A percentile compares a stretch with the other conserved stretches of the same genome.
phyloP scores from a whole-genome alignment of 2,888 invertebrate genomes.

The Leptopilina drosophilae region DNA sequence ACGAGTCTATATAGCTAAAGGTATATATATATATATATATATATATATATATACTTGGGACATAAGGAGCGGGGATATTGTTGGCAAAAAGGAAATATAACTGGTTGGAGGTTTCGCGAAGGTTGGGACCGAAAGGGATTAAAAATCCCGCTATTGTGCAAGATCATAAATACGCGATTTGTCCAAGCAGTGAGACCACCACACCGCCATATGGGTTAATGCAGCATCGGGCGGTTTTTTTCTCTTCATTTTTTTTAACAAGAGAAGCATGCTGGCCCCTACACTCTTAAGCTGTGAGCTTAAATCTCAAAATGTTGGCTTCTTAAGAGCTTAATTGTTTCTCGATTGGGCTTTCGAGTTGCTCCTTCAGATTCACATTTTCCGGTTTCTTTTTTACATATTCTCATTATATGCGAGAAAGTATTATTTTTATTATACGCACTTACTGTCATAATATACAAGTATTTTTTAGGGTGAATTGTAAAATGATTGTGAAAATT shows the following conservation, averaged over 20 bases:
- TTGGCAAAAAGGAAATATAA: conserved; percentile 64
- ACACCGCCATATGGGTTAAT: conserved; percentile 62
- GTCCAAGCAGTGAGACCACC: conserved; percentile 68
- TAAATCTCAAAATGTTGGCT: conserved; percentile 62
- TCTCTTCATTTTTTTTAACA: too few relatives aligned
- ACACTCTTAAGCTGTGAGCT: conserved; percentile 60
- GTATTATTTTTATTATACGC: conserved; percentile 39
- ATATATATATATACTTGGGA: conserved; percentile 41
- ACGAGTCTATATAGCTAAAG: conserved; percentile 54
- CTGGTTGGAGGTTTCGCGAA: conserved; percentile 55
- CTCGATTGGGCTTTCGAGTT: conserved; percentile 57
- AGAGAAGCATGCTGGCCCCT: too few relatives aligned
- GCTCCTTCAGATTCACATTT: conserved; percentile 22
- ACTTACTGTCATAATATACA: neutral
- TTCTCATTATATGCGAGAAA: neutral
- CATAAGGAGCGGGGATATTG: conserved; percentile 34
- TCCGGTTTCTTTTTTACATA: neutral
- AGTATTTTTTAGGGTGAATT: too few relatives aligned
- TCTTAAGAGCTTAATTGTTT: conserved; percentile 67
- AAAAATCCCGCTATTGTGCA: conserved; percentile 71
- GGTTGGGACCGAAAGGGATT: conserved; percentile 62
- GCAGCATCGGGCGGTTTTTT: conserved; percentile 19
- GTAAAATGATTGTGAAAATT: too few relatives aligned
- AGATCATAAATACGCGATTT: conserved; percentile 75
- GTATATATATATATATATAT: conserved; percentile 53